These are phyloP conservation scores for Bibio marci DNA, from an alignment of 2,888 invertebrate genomes.

Conservation along the genomic window DNA sequence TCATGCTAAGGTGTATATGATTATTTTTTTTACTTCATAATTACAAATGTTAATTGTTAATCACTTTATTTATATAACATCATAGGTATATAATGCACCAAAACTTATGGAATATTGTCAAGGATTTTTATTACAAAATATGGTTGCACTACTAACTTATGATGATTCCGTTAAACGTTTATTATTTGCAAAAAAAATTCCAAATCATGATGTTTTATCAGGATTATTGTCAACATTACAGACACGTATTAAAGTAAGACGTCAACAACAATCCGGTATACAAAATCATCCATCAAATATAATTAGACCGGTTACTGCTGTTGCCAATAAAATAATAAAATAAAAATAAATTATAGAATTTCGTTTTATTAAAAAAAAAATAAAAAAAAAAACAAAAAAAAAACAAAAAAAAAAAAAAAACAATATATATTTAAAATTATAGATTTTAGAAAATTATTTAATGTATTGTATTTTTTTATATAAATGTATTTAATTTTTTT, in stretches of 20 bases:
- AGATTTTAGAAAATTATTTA: too few species aligned
- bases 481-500: too few species aligned
- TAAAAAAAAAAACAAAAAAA: too few species aligned
- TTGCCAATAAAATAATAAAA: slow-evolving; percentile 2
- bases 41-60: neutral
- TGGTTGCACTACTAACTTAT: slow-evolving; percentile 84
- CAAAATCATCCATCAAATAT: slow-evolving; percentile 1
- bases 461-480: too few species aligned
- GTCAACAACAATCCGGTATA: slow-evolving; percentile 5
- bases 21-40: neutral
- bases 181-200: slow-evolving; percentile 74
- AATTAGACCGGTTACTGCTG: neutral
- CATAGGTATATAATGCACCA: slow-evolving; percentile 69
- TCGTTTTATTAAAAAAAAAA: too few species aligned
- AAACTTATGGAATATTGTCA: slow-evolving; percentile 80
- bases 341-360: neutral
- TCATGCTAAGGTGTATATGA: slow-evolving; percentile 61
- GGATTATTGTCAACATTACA: slow-evolving; percentile 66
- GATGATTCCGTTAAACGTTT: slow-evolving; percentile 79
- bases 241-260: slow-evolving; percentile 55
- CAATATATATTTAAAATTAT: too few species aligned
- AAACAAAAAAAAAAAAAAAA: too few species aligned
- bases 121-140: slow-evolving; percentile 77
- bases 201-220: slow-evolving; percentile 76
- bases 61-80: slow-evolving; percentile 6